Evolutionary conservation across 2,888 invertebrate species (phyloP).

Genomic region (Yponomeuta cagnagella): DNA sequence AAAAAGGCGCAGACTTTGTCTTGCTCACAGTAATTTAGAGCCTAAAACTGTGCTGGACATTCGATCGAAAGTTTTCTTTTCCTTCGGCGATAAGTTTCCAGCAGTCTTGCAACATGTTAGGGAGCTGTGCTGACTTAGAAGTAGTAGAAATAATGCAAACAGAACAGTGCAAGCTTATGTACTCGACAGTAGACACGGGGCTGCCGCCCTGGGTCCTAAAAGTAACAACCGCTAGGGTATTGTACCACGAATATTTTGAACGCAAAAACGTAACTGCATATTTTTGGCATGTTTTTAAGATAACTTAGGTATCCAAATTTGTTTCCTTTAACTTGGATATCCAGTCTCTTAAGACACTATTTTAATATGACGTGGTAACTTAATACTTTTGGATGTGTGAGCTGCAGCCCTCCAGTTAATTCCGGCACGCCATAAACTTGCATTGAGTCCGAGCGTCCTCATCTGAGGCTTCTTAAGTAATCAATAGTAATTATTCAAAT

Average conservation of each 20-base stretch:
- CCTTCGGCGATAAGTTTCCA: too few relatives aligned
- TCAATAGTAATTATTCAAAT: slow-evolving; percentile 69
- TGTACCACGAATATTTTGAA: too few relatives aligned
- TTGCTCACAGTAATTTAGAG: too few relatives aligned
- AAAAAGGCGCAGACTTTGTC: background rate
- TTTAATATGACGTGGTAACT: background rate
- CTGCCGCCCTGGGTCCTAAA: background rate
- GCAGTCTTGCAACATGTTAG: slow-evolving; percentile 1
- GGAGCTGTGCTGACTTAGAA: slow-evolving; percentile 13
- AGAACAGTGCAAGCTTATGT: slow-evolving; percentile 17
- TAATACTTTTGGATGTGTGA: background rate
- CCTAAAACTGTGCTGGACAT: too few relatives aligned
- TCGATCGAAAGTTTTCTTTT: too few relatives aligned
- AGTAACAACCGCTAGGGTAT: background rate
- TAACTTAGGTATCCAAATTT: too few relatives aligned
- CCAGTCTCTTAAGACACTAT: too few relatives aligned
- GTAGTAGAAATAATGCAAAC: slow-evolving; percentile 5
- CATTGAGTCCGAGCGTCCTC: slow-evolving; percentile 55
- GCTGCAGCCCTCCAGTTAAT: background rate
- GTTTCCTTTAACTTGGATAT: too few relatives aligned
- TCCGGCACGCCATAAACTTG: slow-evolving; percentile 29
- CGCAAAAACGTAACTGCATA: too few relatives aligned
- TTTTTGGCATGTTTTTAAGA: too few relatives aligned
- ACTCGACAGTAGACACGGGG: background rate
- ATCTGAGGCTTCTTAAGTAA: slow-evolving; percentile 55